Evolutionary conservation across 2,888 invertebrate genomes (phyloP), one percentile per base, ranked within the genome.

Genomic region (Sarcophaga carnaria): DNA sequence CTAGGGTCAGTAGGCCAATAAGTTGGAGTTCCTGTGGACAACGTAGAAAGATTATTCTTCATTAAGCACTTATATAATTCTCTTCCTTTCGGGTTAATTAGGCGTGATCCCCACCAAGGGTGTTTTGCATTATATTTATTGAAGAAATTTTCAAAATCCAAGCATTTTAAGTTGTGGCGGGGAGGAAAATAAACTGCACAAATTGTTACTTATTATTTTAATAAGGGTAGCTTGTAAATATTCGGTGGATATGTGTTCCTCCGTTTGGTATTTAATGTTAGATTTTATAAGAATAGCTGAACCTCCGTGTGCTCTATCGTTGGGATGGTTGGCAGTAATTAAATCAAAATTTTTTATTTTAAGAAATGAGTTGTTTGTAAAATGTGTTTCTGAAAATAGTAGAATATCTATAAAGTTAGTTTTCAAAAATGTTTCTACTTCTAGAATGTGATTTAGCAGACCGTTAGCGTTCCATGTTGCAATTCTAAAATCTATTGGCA

Each of bases 1-100:
- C 27, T 27, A 4, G 27, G 27, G 4, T 27, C 27, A 27, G 4
- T 27, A 4, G 27, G 27, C 27, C 27, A 83, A 47, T 88, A 85
- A 17, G 88, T 88, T 11, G 86, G 86, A 8, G 54, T 80, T 3
- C 86, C 88, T 3, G 88, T 66, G 14, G 83, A 88, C 4, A 85
- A 8, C 12, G 70, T 62, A 4, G 54, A 70, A 22, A 60, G 69
- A n/a, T 80, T 83, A 2, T 76, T 69, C 2, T 85, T 64, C 37
- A 20, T 22, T 17, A 88, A 12, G n/a, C 83, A 82, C 45, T 75
- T 83, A 20, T 63, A 75, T 4, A 88, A 67, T 49, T 87, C 82
- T 27, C 4, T 27, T 27, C 27, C 27, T 27, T 27, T 27, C 27
- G 27, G 27, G 4, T 27, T 27, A 27, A 27, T 27, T 27, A 27